Evolutionary conservation across 2,888 invertebrate species (phyloP), one percentile per base, ranked within the genome.

Genomic region (Cataglyphis albicans): DNA sequence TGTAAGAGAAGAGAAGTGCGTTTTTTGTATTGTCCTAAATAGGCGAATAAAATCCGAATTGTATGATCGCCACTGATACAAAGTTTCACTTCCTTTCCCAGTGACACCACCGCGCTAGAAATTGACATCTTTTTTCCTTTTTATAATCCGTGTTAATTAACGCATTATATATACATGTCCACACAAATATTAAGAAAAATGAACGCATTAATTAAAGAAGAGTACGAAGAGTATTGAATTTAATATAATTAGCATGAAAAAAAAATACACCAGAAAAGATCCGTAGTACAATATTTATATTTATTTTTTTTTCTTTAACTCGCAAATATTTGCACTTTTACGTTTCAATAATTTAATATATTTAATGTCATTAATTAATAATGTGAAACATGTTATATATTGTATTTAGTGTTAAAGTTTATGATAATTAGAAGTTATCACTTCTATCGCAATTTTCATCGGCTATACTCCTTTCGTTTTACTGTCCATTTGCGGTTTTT

Each of bases 101-200:
- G 18, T 32, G 86, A 84, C 86, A 87, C 88, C 87, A 84, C 85
- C 29, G 32, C 32, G n/a, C 48, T 32, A 6, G 32, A 68, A 68
- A 41, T 55, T 15, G 21, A 32, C 55, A 4, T 15, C 18, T 38
- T 38, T 38, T 57, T 57, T n/a, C 18, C 15, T 1, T 12, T 68
- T 52, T 68, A 21, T 32, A 48, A 52, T 38, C n/a, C 10, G n/a
- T 41, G 35, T 68, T n/a, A 48, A 52, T 52, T 35, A 68, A 52
- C 18, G 44, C 15, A 12, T 68, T 75, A 5, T 52, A 4, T 55
- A 15, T 76, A 41, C 4, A 25, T 38, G 35, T 67, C 10, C 15
- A 32, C 29, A 12, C 15, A 29, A 57, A 7, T 15, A 12, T n/a
- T 18, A n/a, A 67, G 29, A 55, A 55, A 57, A 52, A 44, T 3